Percentiles rank a stretch among this genome's conserved stretches.
phyloP scores from a whole-genome alignment of 2,113 vertebrate species.

The Oncorhynchus nerka region DNA sequence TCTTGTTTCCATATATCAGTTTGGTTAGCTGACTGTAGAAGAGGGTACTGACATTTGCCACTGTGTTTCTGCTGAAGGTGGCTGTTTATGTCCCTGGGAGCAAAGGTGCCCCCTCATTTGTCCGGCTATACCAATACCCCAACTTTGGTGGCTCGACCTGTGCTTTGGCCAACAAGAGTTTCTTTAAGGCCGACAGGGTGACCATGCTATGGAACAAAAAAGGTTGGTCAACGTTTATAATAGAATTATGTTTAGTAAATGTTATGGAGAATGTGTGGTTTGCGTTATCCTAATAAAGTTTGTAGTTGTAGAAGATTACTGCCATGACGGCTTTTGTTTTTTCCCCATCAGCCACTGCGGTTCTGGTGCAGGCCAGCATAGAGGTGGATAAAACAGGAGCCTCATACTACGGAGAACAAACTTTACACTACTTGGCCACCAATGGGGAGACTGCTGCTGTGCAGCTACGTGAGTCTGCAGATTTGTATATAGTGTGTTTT shows the following conservation, averaged over 20 bases:
- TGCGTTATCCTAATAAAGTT: neutral
- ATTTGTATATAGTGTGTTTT: neutral
- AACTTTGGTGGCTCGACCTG: slow-evolving; percentile 81
- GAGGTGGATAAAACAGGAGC: slow-evolving; percentile 94
- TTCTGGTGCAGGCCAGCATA: slow-evolving; percentile 88
- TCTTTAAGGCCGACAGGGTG: slow-evolving; percentile 93
- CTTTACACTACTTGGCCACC: slow-evolving; percentile 84
- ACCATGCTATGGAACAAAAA: slow-evolving; percentile 92
- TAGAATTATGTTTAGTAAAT: neutral
- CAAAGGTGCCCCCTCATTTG: slow-evolving; percentile 90
- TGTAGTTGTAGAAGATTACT: neutral
- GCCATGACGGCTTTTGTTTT: neutral
- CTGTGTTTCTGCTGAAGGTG: slow-evolving; percentile 69
- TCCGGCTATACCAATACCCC: slow-evolving; percentile 94
- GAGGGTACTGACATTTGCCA: neutral
- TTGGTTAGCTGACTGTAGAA: neutral
- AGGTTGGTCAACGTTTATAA: slow-evolving; percentile 73
- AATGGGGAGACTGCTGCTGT: slow-evolving; percentile 87
- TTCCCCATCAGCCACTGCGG: slow-evolving; percentile 77
- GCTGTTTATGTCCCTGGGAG: slow-evolving; percentile 91
- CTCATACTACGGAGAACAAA: slow-evolving; percentile 95
- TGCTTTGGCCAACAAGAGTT: slow-evolving; percentile 93
- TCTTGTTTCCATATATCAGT: neutral
- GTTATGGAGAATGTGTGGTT: neutral
- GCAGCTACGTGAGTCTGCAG: slow-evolving; percentile 85